Percentiles rank a stretch among this genome's conserved stretches.
phyloP scores from a whole-genome alignment of 2,113 vertebrate species.

The Rhinoptilus africanus region DNA sequence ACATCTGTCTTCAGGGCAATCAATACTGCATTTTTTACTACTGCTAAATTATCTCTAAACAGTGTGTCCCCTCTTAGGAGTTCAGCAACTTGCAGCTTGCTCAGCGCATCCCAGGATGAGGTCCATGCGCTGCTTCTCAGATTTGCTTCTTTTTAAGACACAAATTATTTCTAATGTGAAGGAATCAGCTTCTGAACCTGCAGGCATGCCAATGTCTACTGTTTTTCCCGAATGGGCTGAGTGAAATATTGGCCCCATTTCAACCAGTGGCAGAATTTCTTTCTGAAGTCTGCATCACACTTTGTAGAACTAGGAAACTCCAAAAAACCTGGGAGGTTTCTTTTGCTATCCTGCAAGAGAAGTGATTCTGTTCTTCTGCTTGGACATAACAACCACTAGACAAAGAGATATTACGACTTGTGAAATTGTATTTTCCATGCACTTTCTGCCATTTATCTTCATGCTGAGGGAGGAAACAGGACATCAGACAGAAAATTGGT shows the following conservation, averaged over 20 bases:
- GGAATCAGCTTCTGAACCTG: background rate
- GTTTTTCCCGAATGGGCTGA: background rate
- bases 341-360: background rate
- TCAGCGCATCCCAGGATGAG: accelerated
- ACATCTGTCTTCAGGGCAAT: background rate
- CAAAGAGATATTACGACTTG: background rate
- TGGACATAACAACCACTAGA: background rate
- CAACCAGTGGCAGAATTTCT: background rate
- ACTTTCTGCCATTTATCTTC: background rate
- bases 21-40: background rate
- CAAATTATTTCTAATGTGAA: background rate
- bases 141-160: background rate
- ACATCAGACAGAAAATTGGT: background rate
- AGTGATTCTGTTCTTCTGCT: background rate
- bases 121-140: accelerated
- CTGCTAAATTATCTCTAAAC: background rate
- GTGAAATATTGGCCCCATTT: background rate
- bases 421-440: background rate
- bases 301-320: background rate
- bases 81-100: background rate
- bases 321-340: accelerated
- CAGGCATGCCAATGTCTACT: background rate
- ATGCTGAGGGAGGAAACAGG: background rate
- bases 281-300: background rate
- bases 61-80: background rate